Evolutionary conservation across 2,113 vertebrate species (phyloP).

Genomic region (Ochotona princeps): DNA sequence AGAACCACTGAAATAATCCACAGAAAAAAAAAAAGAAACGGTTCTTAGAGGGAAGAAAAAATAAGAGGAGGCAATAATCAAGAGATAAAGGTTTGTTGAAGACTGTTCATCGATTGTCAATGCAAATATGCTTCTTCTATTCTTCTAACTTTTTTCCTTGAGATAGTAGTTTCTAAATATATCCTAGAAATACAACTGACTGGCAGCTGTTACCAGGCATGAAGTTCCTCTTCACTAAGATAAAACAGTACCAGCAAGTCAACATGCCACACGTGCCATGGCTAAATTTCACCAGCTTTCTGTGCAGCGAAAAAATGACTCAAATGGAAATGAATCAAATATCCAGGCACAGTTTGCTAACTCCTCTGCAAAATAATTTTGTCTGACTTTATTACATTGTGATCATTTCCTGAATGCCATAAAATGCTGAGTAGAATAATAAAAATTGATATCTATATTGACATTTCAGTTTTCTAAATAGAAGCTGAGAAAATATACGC

Average conservation of each 20-base stretch:
- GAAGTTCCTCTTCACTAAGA: constrained; percentile 78
- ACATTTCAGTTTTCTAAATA: constrained; percentile 85
- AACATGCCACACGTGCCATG: constrained; percentile 35
- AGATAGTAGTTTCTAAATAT: constrained; percentile 81
- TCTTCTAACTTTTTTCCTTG: constrained; percentile 62
- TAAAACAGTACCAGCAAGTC: constrained; percentile 74
- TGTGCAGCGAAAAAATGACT: constrained; percentile 68
- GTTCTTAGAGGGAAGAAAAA: not conserved
- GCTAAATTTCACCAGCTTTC: constrained; percentile 75
- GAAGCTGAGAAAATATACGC: constrained; percentile 84
- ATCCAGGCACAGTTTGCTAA: constrained; percentile 65
- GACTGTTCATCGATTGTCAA: constrained; percentile 4
- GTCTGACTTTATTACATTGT: constrained; percentile 80
- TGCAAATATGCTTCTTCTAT: constrained; percentile 25
- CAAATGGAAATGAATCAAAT: constrained; percentile 76
- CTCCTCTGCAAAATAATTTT: constrained; percentile 80
- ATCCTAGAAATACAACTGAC: constrained; percentile 65
- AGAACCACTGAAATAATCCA: constrained; percentile 64
- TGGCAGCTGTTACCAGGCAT: constrained; percentile 68
- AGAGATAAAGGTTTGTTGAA: not conserved
- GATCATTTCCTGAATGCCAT: constrained; percentile 79
- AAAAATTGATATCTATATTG: constrained; percentile 88
- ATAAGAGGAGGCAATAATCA: not conserved
- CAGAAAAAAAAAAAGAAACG: constrained; percentile 49
- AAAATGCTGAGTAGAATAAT: constrained; percentile 83